phyloP scores from a whole-genome alignment of 2,113 vertebrate species.

The Manacus vitellinus region DNA sequence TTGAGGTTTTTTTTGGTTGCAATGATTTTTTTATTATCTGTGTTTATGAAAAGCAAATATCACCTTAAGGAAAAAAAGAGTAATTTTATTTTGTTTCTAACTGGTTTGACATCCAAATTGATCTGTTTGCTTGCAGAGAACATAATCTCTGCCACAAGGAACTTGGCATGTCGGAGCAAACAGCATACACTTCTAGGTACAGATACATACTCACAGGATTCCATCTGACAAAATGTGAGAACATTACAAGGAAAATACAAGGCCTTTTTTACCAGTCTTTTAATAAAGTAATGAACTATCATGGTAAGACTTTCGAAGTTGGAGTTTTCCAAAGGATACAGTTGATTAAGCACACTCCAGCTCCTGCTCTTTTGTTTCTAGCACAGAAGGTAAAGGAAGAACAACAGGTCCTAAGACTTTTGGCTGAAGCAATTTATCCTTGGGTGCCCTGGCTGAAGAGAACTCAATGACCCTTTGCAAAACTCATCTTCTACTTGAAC shows the following conservation, averaged over 20 bases:
- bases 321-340: background rate
- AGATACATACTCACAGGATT: background rate
- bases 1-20: background rate
- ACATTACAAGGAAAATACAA: background rate
- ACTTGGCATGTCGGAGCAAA: background rate
- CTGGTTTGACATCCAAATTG: background rate
- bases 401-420: background rate
- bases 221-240: background rate
- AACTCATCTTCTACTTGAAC: slow-evolving; percentile 6
- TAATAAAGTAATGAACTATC: background rate
- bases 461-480: background rate
- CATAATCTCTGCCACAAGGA: background rate
- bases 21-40: background rate
- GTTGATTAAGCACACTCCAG: background rate
- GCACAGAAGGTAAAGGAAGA: background rate
- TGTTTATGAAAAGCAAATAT: background rate
- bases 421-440: background rate
- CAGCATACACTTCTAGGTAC: background rate
- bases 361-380: background rate
- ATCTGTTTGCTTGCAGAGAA: background rate
- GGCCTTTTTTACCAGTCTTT: background rate
- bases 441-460: background rate
- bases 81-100: background rate
- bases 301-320: background rate
- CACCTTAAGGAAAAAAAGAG: background rate